These are phyloP conservation scores for Pangasius macronema DNA, from an alignment of 2,797 vertebrate species.

Conservation along the genomic window DNA sequence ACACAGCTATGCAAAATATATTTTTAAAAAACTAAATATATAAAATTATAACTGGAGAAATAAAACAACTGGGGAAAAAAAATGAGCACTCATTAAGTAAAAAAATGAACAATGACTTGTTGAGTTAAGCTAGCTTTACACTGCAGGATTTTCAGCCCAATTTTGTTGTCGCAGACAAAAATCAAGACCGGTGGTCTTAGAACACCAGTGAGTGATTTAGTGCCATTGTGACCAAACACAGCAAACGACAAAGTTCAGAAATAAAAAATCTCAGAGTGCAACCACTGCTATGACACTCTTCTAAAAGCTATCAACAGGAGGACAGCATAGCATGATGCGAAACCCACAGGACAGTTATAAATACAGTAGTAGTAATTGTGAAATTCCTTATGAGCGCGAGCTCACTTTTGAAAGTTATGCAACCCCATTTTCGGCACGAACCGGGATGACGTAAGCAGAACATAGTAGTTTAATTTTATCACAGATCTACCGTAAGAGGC, in stretches of 20 bases:
- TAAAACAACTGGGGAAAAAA: neutral
- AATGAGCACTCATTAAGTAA: neutral
- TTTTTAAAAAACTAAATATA: neutral
- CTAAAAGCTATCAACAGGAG: neutral
- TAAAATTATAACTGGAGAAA: neutral
- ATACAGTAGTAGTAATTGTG: neutral
- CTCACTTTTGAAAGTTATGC: neutral
- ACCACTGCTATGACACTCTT: neutral
- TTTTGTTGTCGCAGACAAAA: neutral
- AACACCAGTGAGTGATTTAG: neutral
- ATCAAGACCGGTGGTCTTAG: neutral
- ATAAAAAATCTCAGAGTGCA: neutral
- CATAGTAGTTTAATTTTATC: neutral
- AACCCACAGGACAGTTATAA: neutral
- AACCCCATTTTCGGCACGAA: neutral
- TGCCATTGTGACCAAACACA: neutral
- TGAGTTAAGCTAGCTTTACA: neutral
- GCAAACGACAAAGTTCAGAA: neutral
- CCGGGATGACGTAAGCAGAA: neutral
- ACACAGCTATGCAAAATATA: neutral
- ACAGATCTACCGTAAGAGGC: neutral
- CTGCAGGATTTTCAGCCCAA: neutral
- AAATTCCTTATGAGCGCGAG: neutral
- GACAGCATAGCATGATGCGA: neutral
- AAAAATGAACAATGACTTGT: neutral